Evolutionary conservation across 53 echinoderm and acorn worm species (phyloP).

Genomic region (Stichopus horrens): DNA sequence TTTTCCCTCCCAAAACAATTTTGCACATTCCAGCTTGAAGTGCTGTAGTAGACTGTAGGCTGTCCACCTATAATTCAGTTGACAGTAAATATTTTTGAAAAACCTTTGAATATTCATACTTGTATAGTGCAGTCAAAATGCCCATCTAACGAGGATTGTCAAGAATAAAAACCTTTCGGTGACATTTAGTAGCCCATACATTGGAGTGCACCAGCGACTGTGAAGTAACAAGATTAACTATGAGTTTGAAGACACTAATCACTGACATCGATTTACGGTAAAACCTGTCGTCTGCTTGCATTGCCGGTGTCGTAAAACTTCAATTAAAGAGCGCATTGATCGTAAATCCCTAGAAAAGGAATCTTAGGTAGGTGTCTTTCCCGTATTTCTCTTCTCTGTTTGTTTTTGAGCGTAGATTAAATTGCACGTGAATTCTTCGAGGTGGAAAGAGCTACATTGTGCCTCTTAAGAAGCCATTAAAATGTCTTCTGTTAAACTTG

Average conservation of each 20-base stretch:
- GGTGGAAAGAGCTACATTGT: not conserved
- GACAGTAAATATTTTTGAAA: no score
- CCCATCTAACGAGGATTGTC: not conserved
- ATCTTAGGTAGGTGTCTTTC: not conserved
- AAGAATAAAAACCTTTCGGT: not conserved
- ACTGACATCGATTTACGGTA: slow-evolving; percentile 22
- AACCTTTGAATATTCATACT: no score
- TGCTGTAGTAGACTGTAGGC: no score
- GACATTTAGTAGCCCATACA: not conserved
- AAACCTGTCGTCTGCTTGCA: slow-evolving; percentile 2
- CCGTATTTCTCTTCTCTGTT: not conserved
- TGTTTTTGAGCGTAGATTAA: not conserved
- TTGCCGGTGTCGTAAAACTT: slow-evolving; percentile 31
- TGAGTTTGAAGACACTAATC: slow-evolving; percentile 12
- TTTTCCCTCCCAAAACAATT: no score
- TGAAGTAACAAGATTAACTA: slow-evolving; percentile 22
- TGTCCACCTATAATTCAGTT: no score
- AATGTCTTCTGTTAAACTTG: not conserved
- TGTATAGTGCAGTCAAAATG: not conserved
- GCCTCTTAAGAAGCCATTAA: not conserved
- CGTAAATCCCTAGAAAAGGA: slow-evolving; percentile 17
- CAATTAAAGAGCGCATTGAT: slow-evolving; percentile 17
- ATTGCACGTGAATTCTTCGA: not conserved
- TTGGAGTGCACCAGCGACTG: not conserved
- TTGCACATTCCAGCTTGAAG: no score